A percentile compares a stretch with the other conserved stretches of the same genome.
Conservation (phyloP, 1,140 invertebrate species). For the Geopemphigus sp. region DNA sequence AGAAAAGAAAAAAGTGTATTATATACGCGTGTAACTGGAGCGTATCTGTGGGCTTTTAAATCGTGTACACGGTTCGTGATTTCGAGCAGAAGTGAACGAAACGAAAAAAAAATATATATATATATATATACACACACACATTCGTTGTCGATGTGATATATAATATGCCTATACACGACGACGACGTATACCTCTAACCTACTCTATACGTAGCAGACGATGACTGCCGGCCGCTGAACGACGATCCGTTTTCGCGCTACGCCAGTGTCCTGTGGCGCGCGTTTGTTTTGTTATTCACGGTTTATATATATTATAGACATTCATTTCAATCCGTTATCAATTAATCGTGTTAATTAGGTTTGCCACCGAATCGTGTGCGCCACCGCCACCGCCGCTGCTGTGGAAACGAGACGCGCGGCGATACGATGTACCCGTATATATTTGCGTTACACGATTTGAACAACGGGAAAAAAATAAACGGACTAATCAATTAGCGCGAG, state of each 20-base stretch:
- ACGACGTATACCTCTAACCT: no score
- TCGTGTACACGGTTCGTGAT: slow-evolving; percentile 43
- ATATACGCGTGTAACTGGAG: slow-evolving; percentile 17
- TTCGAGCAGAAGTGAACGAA: background rate
- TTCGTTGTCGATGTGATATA: background rate
- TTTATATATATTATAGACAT: no score
- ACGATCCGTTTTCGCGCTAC: background rate
- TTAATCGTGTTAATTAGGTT: slow-evolving; percentile 41
- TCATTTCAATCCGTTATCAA: slow-evolving; percentile 31
- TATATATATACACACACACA: no score
- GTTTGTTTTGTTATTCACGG: background rate
- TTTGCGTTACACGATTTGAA: no score
- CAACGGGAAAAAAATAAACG: no score
- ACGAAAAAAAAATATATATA: background rate
- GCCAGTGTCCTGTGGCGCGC: background rate
- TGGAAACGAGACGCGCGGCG: no score
- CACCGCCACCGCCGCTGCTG: background rate
- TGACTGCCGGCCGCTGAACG: no score
- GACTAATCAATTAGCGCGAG: no score
- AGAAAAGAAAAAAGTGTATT: background rate
- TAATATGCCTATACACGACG: background rate
- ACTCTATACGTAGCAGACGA: no score
- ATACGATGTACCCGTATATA: no score
- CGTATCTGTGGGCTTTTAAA: slow-evolving; percentile 39
- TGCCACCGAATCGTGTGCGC: slow-evolving; percentile 22